phyloP scores from a whole-genome alignment of 2,888 invertebrate species.

The Monoplex corrugatus region DNA sequence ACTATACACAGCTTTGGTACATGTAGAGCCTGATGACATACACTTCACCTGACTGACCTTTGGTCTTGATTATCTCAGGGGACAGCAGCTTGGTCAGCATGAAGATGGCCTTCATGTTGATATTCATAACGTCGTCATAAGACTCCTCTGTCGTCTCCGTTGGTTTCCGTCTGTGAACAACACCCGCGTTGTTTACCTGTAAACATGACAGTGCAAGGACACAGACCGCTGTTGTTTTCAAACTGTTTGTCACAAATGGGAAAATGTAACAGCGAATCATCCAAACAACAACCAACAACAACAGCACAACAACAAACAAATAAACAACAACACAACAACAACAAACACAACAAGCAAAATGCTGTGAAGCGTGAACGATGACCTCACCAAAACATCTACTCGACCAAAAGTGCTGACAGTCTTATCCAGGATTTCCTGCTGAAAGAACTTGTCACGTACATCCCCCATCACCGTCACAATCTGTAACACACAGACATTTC shows the following conservation, averaged over 20 bases:
- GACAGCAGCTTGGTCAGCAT: conserved; percentile 54
- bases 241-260: too few species aligned
- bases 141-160: conserved; percentile 42
- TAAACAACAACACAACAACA: background rate
- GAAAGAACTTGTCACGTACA: conserved; percentile 87
- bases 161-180: conserved; percentile 34
- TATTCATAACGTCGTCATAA: conserved; percentile 52
- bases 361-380: too few species aligned
- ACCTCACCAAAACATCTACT: conserved; percentile 57
- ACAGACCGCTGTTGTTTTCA: background rate
- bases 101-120: conserved; percentile 55
- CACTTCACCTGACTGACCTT: too few species aligned
- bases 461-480: conserved; percentile 75
- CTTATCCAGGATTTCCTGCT: conserved; percentile 87
- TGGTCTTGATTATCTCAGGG: conserved; percentile 56
- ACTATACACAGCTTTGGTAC: too few species aligned
- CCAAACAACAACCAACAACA: background rate
- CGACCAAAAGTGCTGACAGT: conserved; percentile 85
- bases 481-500: conserved; percentile 48
- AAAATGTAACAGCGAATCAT: background rate
- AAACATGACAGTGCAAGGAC: background rate
- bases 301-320: background rate
- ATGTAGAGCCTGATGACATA: too few species aligned
- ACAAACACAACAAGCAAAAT: too few species aligned
- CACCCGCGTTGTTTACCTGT: conserved; percentile 60